phyloP scores from a whole-genome alignment of 2,113 vertebrate genomes.

The Corydoras maculifer region DNA sequence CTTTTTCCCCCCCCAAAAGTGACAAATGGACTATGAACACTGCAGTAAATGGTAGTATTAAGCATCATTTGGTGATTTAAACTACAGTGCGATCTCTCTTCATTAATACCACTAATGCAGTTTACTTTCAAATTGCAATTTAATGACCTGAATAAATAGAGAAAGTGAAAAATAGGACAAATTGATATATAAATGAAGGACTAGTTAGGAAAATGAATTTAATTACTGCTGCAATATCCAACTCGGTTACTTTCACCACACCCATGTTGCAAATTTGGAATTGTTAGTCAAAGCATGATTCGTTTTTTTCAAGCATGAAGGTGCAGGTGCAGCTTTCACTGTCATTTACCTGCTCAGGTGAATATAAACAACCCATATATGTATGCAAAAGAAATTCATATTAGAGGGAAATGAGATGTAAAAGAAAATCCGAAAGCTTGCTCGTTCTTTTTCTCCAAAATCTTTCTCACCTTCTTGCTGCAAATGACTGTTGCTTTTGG shows the following conservation, averaged over 20 bases:
- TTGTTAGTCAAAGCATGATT: constrained; percentile 38
- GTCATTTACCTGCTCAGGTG: constrained; percentile 47
- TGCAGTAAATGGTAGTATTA: constrained; percentile 25
- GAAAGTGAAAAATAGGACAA: neutral
- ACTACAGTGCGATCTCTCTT: neutral
- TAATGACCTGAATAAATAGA: neutral
- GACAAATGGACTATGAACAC: neutral
- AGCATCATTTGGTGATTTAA: no score
- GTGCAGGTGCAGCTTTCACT: constrained; percentile 43
- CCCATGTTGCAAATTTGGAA: constrained; percentile 22
- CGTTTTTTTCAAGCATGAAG: constrained; percentile 19
- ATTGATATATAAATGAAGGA: neutral
- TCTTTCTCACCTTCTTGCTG: neutral
- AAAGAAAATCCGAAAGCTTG: constrained; percentile 9
- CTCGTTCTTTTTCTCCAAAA: neutral
- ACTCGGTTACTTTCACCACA: neutral
- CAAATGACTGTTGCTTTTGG: neutral
- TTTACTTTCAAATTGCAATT: neutral
- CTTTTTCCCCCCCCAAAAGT: neutral
- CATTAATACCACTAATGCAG: neutral
- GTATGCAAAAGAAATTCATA: constrained; percentile 41
- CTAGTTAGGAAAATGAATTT: neutral
- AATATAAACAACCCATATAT: constrained; percentile 41
- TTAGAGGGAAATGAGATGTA: constrained; percentile 34
- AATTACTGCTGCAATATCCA: constrained; percentile 2